Conservation (phyloP, 2,113 vertebrate species). For the Salvelinus fontinalis region DNA sequence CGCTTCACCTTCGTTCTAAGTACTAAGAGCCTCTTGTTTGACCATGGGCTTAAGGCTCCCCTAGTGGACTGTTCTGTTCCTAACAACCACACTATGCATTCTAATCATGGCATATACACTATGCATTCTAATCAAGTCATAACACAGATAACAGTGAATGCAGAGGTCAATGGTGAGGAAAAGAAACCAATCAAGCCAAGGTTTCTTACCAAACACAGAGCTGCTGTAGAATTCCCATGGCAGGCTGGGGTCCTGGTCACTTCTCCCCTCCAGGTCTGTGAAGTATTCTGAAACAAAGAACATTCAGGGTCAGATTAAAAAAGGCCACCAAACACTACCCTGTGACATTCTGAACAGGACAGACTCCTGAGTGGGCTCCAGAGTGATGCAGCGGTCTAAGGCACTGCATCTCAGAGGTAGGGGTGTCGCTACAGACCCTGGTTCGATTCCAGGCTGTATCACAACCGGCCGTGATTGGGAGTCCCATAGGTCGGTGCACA, state of each 20-base stretch:
- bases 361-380: neutral
- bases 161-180: neutral
- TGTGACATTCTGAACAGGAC: neutral
- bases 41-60: conserved; percentile 32
- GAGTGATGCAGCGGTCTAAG: no score
- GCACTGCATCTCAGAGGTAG: no score
- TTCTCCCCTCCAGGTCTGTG: conserved; percentile 87
- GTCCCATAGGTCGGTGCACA: no score
- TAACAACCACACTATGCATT: neutral
- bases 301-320: neutral
- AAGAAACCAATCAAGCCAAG: no score
- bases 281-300: conserved; percentile 83
- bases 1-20: neutral
- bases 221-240: conserved; percentile 98
- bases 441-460: no score
- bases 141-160: no score
- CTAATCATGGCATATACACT: neutral
- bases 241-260: conserved; percentile 82
- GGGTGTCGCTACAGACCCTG: no score
- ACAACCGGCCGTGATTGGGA: no score
- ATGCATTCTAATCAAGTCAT: neutral
- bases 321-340: neutral
- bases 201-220: conserved; percentile 87
- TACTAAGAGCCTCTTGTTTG: neutral
- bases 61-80: conserved; percentile 52